Percentiles rank a stretch among this genome's conserved stretches.
Evolutionary conservation across 1,140 invertebrate genomes (phyloP).

Genomic region (Drosophila sechellia): DNA sequence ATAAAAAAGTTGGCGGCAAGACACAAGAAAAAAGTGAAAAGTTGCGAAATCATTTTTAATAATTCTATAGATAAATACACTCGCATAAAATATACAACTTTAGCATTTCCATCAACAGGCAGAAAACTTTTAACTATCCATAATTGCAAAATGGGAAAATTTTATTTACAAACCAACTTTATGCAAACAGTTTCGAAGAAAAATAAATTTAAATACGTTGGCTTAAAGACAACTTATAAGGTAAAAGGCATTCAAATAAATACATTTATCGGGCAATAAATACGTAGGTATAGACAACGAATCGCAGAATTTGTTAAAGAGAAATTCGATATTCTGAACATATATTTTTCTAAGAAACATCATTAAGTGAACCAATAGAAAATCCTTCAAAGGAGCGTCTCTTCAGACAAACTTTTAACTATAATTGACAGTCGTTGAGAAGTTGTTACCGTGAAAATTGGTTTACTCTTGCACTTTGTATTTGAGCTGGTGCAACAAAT

Average conservation of each 20-base stretch:
- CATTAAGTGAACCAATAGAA: slow-evolving; percentile 7
- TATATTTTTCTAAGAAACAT: background rate
- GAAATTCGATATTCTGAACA: background rate
- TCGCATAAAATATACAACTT: slow-evolving; percentile 11
- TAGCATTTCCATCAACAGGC: slow-evolving; percentile 35
- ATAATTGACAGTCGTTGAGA: slow-evolving; percentile 21
- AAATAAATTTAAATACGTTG: slow-evolving; percentile 1
- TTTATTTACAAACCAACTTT: slow-evolving; percentile 19
- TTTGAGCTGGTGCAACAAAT: slow-evolving; percentile 47
- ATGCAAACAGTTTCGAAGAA: background rate
- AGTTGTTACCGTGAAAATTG: slow-evolving; percentile 30
- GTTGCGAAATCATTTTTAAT: slow-evolving; percentile 64
- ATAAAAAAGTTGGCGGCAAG: slow-evolving; percentile 53
- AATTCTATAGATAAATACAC: slow-evolving; percentile 39
- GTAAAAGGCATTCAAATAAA: background rate
- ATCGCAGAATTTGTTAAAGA: too few relatives aligned
- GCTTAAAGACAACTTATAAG: background rate
- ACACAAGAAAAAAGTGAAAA: slow-evolving; percentile 43
- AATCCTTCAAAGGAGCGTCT: slow-evolving; percentile 23
- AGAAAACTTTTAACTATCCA: slow-evolving; percentile 27
- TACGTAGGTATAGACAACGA: too few relatives aligned
- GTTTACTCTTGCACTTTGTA: slow-evolving; percentile 37
- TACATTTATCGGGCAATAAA: background rate
- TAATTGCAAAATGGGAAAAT: slow-evolving; percentile 9
- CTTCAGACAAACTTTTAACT: slow-evolving; percentile 7